A percentile compares a stretch with the other conserved stretches of the same genome.
These are phyloP conservation scores for Menidia beryllina DNA, from an alignment of 2,113 vertebrate species.

Conservation along the genomic window DNA sequence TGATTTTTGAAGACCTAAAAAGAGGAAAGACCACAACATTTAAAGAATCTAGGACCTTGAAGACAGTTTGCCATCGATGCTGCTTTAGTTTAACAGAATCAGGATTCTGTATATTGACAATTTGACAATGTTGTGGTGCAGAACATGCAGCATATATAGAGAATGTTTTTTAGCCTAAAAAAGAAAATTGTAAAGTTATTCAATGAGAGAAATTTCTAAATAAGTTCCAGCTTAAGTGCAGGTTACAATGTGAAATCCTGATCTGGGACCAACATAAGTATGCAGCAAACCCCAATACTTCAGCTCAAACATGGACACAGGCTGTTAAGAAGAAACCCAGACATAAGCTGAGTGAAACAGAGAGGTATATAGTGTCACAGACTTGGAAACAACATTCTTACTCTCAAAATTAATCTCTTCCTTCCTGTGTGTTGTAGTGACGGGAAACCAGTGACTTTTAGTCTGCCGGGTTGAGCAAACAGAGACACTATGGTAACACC, in stretches of 20 bases:
- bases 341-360: neutral
- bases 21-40: no score
- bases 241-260: neutral
- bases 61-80: neutral
- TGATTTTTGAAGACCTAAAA: no score
- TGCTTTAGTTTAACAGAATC: neutral
- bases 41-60: neutral
- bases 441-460: constrained; percentile 45
- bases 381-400: constrained; percentile 16
- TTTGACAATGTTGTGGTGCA: no score
- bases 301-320: neutral
- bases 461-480: constrained; percentile 49
- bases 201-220: no score
- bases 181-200: no score
- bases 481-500: constrained; percentile 55
- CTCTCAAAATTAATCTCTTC: constrained; percentile 45
- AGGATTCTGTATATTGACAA: no score
- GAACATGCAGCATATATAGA: no score
- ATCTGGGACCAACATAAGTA: neutral
- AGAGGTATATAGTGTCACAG: neutral
- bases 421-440: constrained; percentile 52
- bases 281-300: neutral
- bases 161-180: neutral
- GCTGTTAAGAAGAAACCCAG: neutral
- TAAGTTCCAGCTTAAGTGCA: no score